phyloP scores from a whole-genome alignment of 2,888 invertebrate species.

The Trachelus iudaicus region DNA sequence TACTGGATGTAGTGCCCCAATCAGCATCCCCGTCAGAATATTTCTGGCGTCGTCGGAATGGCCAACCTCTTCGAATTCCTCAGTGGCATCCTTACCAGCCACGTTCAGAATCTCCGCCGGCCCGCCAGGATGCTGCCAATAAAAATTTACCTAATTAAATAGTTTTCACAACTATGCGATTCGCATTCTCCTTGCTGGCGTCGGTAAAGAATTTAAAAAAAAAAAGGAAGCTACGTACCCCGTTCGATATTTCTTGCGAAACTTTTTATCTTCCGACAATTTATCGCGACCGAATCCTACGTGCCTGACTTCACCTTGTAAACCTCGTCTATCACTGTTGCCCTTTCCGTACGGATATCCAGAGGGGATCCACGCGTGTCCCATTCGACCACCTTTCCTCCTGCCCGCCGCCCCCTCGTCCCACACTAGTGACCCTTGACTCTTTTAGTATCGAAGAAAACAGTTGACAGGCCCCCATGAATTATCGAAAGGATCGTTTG shows the following conservation, averaged over 20 bases:
- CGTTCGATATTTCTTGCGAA: neutral
- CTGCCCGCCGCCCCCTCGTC: neutral
- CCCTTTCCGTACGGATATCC: neutral
- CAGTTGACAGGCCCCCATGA: neutral
- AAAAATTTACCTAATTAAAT: neutral
- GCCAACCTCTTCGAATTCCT: slow-evolving; percentile 3
- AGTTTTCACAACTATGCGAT: neutral
- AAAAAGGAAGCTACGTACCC: neutral
- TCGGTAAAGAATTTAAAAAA: too few species aligned
- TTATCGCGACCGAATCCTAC: neutral
- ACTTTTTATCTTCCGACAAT: neutral
- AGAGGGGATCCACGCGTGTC: neutral
- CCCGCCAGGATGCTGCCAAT: slow-evolving; percentile 17
- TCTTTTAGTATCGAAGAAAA: neutral
- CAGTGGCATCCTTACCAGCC: slow-evolving; percentile 14
- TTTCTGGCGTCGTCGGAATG: slow-evolving; percentile 15
- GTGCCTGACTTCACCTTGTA: neutral
- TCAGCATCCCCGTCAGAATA: slow-evolving; percentile 9
- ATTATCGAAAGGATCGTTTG: neutral
- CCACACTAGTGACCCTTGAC: neutral
- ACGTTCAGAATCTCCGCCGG: slow-evolving; percentile 10
- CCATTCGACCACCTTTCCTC: neutral
- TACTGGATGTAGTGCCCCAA: slow-evolving; percentile 17
- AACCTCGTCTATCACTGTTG: neutral
- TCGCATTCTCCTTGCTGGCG: neutral